These are phyloP conservation scores for Nycticorax nycticorax DNA, from an alignment of 2,113 vertebrate genomes.

Conservation along the genomic window DNA sequence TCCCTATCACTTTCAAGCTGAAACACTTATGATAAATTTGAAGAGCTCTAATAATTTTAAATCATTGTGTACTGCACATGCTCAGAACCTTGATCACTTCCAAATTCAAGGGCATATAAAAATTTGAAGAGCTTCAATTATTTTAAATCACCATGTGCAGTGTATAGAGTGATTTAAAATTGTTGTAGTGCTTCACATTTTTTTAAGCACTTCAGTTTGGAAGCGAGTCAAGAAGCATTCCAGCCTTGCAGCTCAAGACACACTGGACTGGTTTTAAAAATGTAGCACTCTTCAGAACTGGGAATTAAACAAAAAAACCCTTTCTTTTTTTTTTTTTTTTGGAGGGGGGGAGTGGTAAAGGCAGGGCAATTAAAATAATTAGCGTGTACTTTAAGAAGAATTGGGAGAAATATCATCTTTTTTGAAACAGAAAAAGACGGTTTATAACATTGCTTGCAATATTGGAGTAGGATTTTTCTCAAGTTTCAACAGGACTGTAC, in stretches of 20 bases:
- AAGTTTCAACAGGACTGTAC: neutral
- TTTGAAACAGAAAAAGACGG: neutral
- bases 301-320: neutral
- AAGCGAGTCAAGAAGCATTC: conserved; percentile 73
- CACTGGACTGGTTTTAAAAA: conserved; percentile 54
- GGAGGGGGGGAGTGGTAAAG: neutral
- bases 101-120: conserved; percentile 81
- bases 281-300: neutral
- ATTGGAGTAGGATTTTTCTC: neutral
- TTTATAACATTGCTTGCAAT: neutral
- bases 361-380: neutral
- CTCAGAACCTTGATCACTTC: conserved; percentile 72
- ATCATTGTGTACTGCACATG: conserved; percentile 73
- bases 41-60: conserved; percentile 76
- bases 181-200: conserved; percentile 80
- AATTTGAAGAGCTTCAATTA: conserved; percentile 84
- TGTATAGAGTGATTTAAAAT: conserved; percentile 77
- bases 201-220: conserved; percentile 77
- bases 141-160: conserved; percentile 80
- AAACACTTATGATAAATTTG: conserved; percentile 73
- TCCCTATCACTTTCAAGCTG: conserved; percentile 67
- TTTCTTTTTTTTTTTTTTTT: neutral
- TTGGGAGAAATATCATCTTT: neutral
- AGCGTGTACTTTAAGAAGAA: neutral
- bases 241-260: conserved; percentile 40